Percentiles rank a stretch among this genome's conserved stretches.
These are phyloP conservation scores for Perca schrenkii DNA, from an alignment of 2,113 vertebrate genomes.

Conservation along the genomic window DNA sequence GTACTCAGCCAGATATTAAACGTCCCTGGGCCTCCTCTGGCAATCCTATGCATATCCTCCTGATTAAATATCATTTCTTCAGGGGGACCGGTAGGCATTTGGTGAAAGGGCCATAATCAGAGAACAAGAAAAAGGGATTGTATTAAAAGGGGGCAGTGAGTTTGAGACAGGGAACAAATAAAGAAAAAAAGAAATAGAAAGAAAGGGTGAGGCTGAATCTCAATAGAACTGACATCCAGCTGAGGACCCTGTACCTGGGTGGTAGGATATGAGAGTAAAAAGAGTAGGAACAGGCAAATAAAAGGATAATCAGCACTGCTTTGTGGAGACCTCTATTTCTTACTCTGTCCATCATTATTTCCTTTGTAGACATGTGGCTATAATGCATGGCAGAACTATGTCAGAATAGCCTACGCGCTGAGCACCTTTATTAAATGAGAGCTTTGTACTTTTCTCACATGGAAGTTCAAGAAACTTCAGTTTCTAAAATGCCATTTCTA, in stretches of 20 bases:
- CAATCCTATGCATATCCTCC: conserved; percentile 60
- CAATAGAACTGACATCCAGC: conserved; percentile 32
- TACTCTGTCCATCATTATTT: conserved; percentile 62
- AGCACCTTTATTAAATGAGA: conserved; percentile 9
- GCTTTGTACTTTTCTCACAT: neutral
- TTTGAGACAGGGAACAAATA: conserved; percentile 34
- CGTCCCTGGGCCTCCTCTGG: conserved; percentile 65
- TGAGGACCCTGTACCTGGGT: conserved; percentile 46
- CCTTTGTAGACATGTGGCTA: conserved; percentile 50
- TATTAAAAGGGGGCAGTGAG: conserved; percentile 61
- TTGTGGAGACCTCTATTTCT: conserved; percentile 56
- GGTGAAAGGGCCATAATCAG: conserved; percentile 77
- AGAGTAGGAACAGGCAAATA: conserved; percentile 62
- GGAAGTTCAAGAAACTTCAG: neutral
- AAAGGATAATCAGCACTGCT: conserved; percentile 68
- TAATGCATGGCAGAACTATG: neutral
- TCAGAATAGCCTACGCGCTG: conserved; percentile 1
- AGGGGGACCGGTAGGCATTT: conserved; percentile 56
- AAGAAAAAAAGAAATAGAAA: conserved; percentile 35
- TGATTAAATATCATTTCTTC: conserved; percentile 81
- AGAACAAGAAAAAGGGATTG: conserved; percentile 72
- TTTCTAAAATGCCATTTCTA: conserved; percentile 16
- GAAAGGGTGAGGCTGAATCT: conserved; percentile 18
- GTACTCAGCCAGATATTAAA: conserved; percentile 82
- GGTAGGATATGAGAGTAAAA: conserved; percentile 43